Conservation (phyloP, 2,113 vertebrate species). For the Columba janthina region DNA sequence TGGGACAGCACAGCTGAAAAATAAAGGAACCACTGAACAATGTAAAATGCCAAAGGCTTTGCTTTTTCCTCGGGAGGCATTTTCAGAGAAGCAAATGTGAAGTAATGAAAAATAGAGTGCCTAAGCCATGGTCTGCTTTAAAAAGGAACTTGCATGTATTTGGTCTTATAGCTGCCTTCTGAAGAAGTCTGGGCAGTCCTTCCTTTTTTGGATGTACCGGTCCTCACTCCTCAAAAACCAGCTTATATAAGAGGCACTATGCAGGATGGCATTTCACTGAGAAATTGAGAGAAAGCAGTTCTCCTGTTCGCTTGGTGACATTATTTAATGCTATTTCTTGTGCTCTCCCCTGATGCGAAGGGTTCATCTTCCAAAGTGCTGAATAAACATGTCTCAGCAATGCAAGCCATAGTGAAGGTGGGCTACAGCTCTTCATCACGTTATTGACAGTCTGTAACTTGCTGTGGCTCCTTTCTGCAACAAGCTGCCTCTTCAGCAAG, state of each 20-base stretch:
- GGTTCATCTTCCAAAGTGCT: not conserved
- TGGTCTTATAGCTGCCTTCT: not conserved
- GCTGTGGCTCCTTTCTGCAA: not conserved
- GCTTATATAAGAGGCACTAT: not conserved
- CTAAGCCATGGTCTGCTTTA: not conserved
- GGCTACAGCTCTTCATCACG: not conserved
- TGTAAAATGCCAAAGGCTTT: not conserved
- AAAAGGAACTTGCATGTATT: not conserved
- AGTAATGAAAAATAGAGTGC: not conserved
- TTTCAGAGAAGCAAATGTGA: not conserved
- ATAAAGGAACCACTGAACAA: not conserved
- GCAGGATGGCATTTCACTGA: not conserved
- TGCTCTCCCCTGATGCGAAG: not conserved
- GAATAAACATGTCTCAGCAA: not conserved
- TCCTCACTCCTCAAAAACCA: not conserved
- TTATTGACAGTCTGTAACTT: not conserved
- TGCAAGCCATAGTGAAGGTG: not conserved
- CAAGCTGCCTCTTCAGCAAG: not conserved
- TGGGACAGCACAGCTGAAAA: not conserved
- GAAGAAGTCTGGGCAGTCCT: not conserved
- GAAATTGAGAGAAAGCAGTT: not conserved
- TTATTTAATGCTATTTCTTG: not conserved
- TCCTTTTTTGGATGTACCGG: not conserved
- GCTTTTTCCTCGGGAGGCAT: not conserved
- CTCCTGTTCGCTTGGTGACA: not conserved